A percentile compares a stretch with the other conserved stretches of the same genome.
phyloP scores from a whole-genome alignment of 53 echinoderm and acorn worm species.

The Stichopus horrens region DNA sequence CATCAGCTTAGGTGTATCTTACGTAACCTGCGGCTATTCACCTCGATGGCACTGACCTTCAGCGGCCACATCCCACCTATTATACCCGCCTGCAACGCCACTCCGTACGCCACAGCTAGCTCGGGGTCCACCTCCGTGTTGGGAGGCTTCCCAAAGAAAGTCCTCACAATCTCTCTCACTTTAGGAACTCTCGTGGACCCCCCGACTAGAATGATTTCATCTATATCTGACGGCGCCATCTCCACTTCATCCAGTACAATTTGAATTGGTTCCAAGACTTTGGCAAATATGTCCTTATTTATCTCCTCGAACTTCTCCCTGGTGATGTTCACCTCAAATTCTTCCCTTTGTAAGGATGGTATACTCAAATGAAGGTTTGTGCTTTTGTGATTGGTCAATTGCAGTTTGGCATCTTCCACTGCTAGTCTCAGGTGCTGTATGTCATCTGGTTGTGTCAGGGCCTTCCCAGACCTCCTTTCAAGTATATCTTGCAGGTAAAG shows the following conservation, averaged over 20 bases:
- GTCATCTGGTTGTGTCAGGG: slow-evolving; percentile 54
- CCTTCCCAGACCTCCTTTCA: slow-evolving; percentile 48
- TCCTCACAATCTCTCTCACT: slow-evolving; percentile 53
- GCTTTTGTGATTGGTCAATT: slow-evolving; percentile 57
- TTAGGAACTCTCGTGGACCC: slow-evolving; percentile 78
- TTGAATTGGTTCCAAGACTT: slow-evolving; percentile 71
- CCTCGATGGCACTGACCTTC: slow-evolving; percentile 84
- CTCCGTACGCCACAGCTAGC: slow-evolving; percentile 79
- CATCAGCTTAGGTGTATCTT: slow-evolving; percentile 15
- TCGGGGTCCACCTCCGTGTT: slow-evolving; percentile 83
- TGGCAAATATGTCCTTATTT: slow-evolving; percentile 67
- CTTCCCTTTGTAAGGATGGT: slow-evolving; percentile 47
- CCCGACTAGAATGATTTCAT: slow-evolving; percentile 76
- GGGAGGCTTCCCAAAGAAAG: slow-evolving; percentile 67
- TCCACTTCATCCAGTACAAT: slow-evolving; percentile 55
- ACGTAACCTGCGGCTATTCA: slow-evolving; percentile 33
- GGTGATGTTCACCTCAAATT: slow-evolving; percentile 60
- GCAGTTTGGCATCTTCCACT: slow-evolving; percentile 70
- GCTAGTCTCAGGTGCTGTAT: slow-evolving; percentile 70
- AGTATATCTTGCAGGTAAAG: slow-evolving; percentile 59
- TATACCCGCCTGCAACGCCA: slow-evolving; percentile 83
- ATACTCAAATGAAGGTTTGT: slow-evolving; percentile 40
- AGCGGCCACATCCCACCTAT: slow-evolving; percentile 88
- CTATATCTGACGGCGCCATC: slow-evolving; percentile 61
- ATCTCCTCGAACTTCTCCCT: slow-evolving; percentile 66